Percentiles rank a stretch among this genome's conserved stretches.
These are phyloP conservation scores for Promerops cafer DNA, from an alignment of 2,113 vertebrate species.

Conservation along the genomic window DNA sequence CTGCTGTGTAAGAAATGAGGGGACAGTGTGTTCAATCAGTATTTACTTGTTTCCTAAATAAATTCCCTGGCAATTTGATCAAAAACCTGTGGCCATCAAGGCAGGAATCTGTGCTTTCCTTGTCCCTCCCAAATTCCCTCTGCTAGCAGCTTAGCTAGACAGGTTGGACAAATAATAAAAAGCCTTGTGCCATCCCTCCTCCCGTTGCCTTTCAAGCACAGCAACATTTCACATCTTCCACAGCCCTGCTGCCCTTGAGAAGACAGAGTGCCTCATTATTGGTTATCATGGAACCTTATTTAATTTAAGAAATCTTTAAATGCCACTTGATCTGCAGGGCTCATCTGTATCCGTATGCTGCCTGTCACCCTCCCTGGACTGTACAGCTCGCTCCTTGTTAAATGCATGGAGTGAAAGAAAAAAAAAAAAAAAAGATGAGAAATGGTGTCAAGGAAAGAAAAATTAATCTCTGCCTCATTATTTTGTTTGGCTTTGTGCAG, in stretches of 20 bases:
- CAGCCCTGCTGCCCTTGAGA: not conserved
- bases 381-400: not conserved
- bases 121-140: not conserved
- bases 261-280: constrained; percentile 41
- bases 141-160: not conserved
- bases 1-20: not conserved
- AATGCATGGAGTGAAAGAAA: not conserved
- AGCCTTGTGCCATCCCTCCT: not conserved
- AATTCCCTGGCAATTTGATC: not conserved
- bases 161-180: not conserved
- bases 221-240: not conserved
- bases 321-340: not conserved
- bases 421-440: not conserved
- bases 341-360: not conserved
- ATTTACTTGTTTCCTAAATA: not conserved
- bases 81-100: not conserved
- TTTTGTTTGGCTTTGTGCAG: not conserved
- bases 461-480: not conserved
- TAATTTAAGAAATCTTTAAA: constrained; percentile 43
- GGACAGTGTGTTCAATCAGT: not conserved
- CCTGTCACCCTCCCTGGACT: not conserved
- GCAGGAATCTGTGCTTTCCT: not conserved
- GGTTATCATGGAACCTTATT: not conserved
- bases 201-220: not conserved
- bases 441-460: not conserved